Percentiles rank a stretch among this genome's conserved stretches.
Conservation (phyloP, 2,888 invertebrate genomes). For the Bedellia somnulentella region DNA sequence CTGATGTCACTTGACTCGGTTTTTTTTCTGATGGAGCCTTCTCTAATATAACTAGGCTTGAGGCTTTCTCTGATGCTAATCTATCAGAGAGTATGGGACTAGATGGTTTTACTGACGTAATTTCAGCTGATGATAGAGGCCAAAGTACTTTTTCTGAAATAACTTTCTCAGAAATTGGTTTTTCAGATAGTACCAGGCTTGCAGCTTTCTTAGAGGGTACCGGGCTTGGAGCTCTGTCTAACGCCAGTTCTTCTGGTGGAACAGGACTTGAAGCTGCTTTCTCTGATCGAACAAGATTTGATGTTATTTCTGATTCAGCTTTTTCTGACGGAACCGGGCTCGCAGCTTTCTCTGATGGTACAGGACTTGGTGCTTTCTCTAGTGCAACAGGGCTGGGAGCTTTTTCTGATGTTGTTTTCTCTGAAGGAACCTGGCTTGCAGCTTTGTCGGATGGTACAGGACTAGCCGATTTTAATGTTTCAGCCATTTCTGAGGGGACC, state of each 20-base stretch:
- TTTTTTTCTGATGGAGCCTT: background rate
- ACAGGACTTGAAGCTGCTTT: background rate
- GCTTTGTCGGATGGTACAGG: background rate
- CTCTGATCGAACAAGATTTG: background rate
- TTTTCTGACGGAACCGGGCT: background rate
- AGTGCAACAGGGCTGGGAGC: background rate
- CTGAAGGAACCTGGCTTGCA: background rate
- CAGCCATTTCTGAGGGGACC: background rate
- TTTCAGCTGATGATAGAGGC: too few relatives aligned
- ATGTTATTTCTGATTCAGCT: background rate
- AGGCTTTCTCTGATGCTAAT: slow-evolving; percentile 8
- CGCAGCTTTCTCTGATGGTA: background rate
- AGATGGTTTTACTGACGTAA: background rate
- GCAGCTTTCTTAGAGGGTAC: background rate
- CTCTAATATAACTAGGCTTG: slow-evolving; percentile 4
- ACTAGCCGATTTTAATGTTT: background rate
- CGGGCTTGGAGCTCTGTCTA: background rate
- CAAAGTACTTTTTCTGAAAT: background rate
- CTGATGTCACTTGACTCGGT: background rate
- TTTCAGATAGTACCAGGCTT: background rate
- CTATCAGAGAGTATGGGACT: background rate
- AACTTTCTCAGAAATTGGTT: background rate
- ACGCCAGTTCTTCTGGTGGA: background rate
- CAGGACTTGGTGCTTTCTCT: slow-evolving; percentile 1
- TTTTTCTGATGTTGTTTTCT: background rate